phyloP scores from a whole-genome alignment of 2,113 vertebrate genomes.

The Syngnathus typhle region DNA sequence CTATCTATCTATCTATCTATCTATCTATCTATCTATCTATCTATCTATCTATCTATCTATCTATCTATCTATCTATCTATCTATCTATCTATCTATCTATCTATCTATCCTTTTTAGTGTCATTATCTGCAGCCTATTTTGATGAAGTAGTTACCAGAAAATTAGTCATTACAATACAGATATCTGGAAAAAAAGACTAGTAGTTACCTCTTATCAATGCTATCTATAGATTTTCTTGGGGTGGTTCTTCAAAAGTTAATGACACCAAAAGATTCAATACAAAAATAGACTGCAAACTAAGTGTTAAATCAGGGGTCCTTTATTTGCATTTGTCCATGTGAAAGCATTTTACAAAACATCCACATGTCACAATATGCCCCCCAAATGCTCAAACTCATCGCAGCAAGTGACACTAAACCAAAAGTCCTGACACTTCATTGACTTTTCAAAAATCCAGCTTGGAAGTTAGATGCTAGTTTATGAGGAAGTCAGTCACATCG shows the following conservation, averaged over 20 bases:
- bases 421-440: slow-evolving; percentile 1
- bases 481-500: background rate
- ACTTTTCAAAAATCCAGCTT: background rate
- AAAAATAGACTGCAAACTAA: background rate
- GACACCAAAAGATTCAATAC: background rate
- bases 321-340: slow-evolving; percentile 5
- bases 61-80: background rate
- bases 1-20: background rate
- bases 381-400: background rate
- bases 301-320: background rate
- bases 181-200: background rate
- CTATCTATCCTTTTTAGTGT: too few relatives aligned
- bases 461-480: background rate
- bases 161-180: background rate
- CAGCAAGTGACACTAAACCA: slow-evolving; percentile 4
- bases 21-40: background rate
- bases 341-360: slow-evolving; percentile 2
- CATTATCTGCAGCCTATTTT: too few relatives aligned
- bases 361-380: background rate
- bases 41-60: background rate
- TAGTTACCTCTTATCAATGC: background rate
- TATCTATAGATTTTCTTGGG: too few relatives aligned
- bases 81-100: background rate
- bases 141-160: too few relatives aligned
- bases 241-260: background rate